Percentiles rank a stretch among this genome's conserved stretches.
These are phyloP conservation scores for Pammene fasciana DNA, from an alignment of 2,888 invertebrate genomes.

Conservation along the genomic window DNA sequence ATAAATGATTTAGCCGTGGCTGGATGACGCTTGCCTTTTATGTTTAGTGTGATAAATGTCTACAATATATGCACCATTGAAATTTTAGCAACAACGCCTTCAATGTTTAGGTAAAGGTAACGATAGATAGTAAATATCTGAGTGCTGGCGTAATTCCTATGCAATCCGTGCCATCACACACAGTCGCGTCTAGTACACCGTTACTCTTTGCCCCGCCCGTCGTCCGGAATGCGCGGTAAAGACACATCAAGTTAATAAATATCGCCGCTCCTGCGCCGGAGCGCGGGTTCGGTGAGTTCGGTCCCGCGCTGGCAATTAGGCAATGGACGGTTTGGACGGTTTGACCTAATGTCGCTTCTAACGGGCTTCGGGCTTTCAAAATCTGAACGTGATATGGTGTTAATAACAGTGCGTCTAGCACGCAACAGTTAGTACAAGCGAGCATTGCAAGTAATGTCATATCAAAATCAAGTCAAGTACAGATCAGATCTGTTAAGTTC, in stretches of 20 bases:
- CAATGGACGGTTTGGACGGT: slow-evolving; percentile 18
- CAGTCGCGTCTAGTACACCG: background rate
- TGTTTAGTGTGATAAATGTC: too few relatives aligned
- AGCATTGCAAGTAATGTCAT: background rate
- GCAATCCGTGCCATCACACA: background rate
- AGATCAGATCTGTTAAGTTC: too few relatives aligned
- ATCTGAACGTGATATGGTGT: background rate
- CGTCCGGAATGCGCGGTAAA: slow-evolving; percentile 74
- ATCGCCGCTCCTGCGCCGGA: slow-evolving; percentile 59
- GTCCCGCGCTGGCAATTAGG: slow-evolving; percentile 27
- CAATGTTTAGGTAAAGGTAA: too few relatives aligned
- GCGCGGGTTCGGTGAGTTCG: slow-evolving; percentile 35
- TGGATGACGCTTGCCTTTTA: too few relatives aligned
- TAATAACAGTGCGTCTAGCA: too few relatives aligned
- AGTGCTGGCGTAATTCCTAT: background rate
- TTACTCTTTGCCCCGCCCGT: slow-evolving; percentile 27
- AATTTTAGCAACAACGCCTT: too few relatives aligned
- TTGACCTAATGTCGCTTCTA: slow-evolving; percentile 8
- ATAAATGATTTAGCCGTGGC: too few relatives aligned
- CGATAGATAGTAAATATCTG: too few relatives aligned
- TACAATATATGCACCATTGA: too few relatives aligned
- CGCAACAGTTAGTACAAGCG: background rate
- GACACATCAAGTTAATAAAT: slow-evolving; percentile 78
- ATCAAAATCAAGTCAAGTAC: background rate
- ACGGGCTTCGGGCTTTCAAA: background rate